Base-by-base conservation (phyloP, 1,140 invertebrate genomes). In the Ctenoplectra terminalis region DNA sequence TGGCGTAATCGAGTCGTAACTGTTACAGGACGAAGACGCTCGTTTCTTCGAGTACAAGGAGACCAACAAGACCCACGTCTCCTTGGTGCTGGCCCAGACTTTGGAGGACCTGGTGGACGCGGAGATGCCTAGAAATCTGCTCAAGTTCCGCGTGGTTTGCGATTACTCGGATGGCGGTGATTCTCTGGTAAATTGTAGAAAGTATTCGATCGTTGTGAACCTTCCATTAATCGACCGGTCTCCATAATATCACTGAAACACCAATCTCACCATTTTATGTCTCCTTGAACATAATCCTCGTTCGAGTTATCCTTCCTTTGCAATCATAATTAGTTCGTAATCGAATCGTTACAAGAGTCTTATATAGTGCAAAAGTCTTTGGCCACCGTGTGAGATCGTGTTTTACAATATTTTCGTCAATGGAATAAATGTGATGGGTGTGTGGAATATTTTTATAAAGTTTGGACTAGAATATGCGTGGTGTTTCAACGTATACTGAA, bases 21-120 rank as follows among this genome's bases (percentile, higher is more conserved):
- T 85, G 67, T 93, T 91, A 31, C 88, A 95, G 90, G 94, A 95
- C 56, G 96, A 96, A 72, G 96, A 97, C 88, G 95, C 95, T 2
- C 94, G 95, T 60, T 97, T 96, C 90, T 97, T 97, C 92, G 95
- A 95, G 9, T 96, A 96, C 90, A 93, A 95, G 58, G 95, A 96
- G 56, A 89, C 96, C 46, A 97, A 98, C 93, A 90, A 95, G 29
- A 97, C 97, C 2, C 96, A 96, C 40, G 95, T 98, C 70, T 95
- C 96, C 3, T 94, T 98, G 37, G 93, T 96, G 61, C 91, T 98
- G 77, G 95, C 96, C 1, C 95, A 96, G 88, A 96, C 96, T 1
- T 90, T 98, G 81, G 97, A 98, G 85, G 94, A 96, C 67, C 92
- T 98, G 23, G 97, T 98, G 1, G 97, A 98, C 92, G 95, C 95